Evolutionary conservation across 2,888 invertebrate species (phyloP).

Genomic region (Helobdella robusta): DNA sequence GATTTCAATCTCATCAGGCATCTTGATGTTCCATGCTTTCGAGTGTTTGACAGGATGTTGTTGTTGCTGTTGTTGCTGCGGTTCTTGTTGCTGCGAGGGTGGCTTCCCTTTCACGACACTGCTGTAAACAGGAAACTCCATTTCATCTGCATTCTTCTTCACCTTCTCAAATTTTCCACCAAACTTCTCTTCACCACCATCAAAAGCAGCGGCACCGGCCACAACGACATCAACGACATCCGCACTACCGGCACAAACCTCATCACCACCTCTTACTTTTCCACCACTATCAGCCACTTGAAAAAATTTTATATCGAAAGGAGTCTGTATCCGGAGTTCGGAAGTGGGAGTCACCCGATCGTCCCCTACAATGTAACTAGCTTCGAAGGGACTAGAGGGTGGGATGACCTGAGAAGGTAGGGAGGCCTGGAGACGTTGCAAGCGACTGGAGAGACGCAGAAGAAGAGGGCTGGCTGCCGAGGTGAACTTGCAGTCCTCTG

Average conservation of each 20-base stretch:
- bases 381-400: conserved; percentile 1
- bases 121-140: conserved; percentile 3
- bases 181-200: neutral
- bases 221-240: neutral
- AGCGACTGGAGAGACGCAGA: neutral
- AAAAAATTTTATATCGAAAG: neutral
- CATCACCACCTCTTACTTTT: neutral
- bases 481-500: neutral
- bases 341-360: conserved; percentile 4
- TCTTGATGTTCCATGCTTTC: conserved; percentile 10
- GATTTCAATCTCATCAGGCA: conserved; percentile 6
- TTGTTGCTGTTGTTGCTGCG: no score
- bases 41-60: no score
- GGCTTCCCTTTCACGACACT: neutral
- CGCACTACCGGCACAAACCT: neutral
- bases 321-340: conserved; percentile 12
- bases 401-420: neutral
- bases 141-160: no score
- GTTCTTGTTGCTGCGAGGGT: no score
- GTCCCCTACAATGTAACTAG: neutral
- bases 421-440: conserved; percentile 3
- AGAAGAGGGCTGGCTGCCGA: conserved; percentile 4
- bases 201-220: neutral
- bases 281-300: neutral
- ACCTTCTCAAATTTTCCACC: neutral